Percentiles rank a stretch among this genome's conserved stretches.
Conservation (phyloP, 37 sponge, comb jelly and placozoan genomes). For the Crambe crambe region DNA sequence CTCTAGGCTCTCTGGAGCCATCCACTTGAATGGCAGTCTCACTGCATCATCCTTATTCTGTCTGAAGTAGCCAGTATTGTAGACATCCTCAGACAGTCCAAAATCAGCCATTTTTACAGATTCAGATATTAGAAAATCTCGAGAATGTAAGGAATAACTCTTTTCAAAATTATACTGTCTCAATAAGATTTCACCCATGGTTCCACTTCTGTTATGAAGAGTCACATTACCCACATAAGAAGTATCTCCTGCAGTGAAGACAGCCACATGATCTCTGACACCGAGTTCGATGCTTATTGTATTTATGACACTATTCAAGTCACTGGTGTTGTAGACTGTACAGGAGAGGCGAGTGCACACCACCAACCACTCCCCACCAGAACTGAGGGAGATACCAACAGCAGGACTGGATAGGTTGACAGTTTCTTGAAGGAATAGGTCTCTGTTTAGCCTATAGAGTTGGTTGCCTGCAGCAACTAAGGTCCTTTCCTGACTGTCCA, state of each 20-base stretch:
- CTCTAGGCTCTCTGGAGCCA: constrained; percentile 26
- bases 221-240: constrained; percentile 21
- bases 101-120: constrained; percentile 30
- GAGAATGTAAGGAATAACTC: not conserved
- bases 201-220: not conserved
- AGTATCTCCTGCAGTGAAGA: constrained; percentile 18
- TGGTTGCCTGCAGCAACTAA: constrained; percentile 30
- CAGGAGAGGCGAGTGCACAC: constrained; percentile 27
- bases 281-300: not conserved
- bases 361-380: constrained; percentile 23
- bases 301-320: not conserved
- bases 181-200: not conserved
- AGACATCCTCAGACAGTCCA: constrained; percentile 44
- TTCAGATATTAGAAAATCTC: not conserved
- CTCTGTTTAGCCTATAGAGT: constrained; percentile 18
- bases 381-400: constrained; percentile 7
- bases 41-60: constrained; percentile 19
- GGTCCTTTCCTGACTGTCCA: constrained; percentile 16
- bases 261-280: constrained; percentile 3
- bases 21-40: constrained; percentile 37
- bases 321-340: constrained; percentile 18
- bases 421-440: constrained; percentile 6
- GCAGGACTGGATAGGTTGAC: not conserved
- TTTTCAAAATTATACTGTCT: constrained; percentile 8
- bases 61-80: constrained; percentile 27